Evolutionary conservation across 2,888 invertebrate genomes (phyloP).

Genomic region (Capitulum mitella): DNA sequence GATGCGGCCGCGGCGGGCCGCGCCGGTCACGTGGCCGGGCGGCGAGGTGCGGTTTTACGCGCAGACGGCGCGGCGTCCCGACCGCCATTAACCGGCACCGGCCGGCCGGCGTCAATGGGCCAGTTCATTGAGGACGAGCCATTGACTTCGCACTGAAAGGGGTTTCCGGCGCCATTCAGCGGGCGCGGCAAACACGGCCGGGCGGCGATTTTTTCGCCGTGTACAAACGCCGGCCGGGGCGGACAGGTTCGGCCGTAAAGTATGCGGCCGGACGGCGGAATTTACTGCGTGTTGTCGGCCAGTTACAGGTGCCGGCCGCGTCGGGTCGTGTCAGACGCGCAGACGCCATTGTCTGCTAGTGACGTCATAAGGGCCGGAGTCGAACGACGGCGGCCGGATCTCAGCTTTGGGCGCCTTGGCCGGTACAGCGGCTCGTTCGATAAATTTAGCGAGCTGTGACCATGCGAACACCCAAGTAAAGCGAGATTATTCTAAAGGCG

Average conservation of each 20-base stretch:
- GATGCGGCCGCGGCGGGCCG: background rate
- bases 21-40: background rate
- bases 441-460: no score
- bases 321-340: background rate
- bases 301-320: background rate
- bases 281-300: background rate
- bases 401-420: no score
- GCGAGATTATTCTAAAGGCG: no score
- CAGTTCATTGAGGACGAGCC: constrained; percentile 7
- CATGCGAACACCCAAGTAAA: no score
- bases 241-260: background rate
- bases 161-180: constrained; percentile 1
- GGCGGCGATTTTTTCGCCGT: background rate
- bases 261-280: constrained; percentile 15
- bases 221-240: background rate
- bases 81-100: background rate
- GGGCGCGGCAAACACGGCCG: background rate
- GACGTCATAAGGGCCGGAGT: no score
- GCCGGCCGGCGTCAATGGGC: background rate
- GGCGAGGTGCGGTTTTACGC: background rate
- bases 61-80: constrained; percentile 14
- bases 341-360: background rate
- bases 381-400: no score
- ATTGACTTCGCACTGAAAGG: constrained; percentile 6
- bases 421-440: no score